phyloP scores from a whole-genome alignment of 1,140 invertebrate species.

The Tetragnatha versicolor region DNA sequence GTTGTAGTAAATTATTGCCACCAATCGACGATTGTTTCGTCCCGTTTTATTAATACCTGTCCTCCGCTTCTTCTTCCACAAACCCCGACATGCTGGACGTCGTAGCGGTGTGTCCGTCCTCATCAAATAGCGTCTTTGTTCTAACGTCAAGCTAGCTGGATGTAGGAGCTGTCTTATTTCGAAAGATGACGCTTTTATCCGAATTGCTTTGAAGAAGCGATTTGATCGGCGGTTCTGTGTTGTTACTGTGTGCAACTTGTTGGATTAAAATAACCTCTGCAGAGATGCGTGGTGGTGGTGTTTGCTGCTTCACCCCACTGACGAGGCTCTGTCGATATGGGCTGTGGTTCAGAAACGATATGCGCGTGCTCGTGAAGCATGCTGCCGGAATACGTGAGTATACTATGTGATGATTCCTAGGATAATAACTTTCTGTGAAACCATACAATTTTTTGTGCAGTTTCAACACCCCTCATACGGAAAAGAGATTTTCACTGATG shows the following conservation, averaged over 20 bases:
- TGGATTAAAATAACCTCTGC: constrained; percentile 22
- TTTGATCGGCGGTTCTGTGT: no score
- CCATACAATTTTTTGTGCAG: no score
- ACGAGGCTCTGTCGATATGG: constrained; percentile 8
- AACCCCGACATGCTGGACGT: no score
- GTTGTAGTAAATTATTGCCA: constrained; percentile 7
- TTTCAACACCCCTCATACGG: background rate
- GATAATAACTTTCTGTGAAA: background rate
- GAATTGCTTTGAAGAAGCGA: no score
- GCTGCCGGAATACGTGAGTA: constrained; percentile 18
- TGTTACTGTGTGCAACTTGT: no score
- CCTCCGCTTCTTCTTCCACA: background rate
- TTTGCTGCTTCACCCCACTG: constrained; percentile 28
- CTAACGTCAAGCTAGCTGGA: no score
- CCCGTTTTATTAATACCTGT: background rate
- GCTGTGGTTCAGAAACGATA: constrained; percentile 25
- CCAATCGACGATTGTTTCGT: background rate
- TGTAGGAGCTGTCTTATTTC: no score
- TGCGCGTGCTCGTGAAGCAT: constrained; percentile 26
- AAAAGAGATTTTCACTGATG: no score
- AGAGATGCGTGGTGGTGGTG: background rate
- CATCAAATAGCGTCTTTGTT: no score
- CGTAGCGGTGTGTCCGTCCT: no score
- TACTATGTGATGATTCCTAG: background rate
- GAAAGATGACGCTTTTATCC: no score